These are phyloP conservation scores for Bombus superbus DNA, from an alignment of 1,140 invertebrate genomes.

Conservation along the genomic window DNA sequence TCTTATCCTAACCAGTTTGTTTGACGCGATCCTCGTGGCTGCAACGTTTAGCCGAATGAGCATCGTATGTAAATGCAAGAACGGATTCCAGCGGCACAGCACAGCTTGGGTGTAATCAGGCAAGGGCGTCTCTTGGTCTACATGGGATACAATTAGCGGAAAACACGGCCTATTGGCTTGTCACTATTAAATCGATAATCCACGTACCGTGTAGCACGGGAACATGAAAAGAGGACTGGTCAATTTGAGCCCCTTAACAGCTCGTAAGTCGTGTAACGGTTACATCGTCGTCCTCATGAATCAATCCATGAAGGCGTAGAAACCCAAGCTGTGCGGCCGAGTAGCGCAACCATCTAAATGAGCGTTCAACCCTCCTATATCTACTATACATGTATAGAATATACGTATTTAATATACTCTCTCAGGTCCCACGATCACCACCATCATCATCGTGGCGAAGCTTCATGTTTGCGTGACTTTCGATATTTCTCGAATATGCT, in stretches of 20 bases:
- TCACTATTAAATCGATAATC: slow-evolving; percentile 43
- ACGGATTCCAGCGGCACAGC: slow-evolving; percentile 28
- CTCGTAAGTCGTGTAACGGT: neutral
- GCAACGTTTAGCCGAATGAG: slow-evolving; percentile 46
- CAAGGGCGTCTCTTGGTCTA: slow-evolving; percentile 40
- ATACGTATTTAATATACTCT: neutral
- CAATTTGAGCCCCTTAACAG: slow-evolving; percentile 17
- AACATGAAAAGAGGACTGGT: slow-evolving; percentile 28
- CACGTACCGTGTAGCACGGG: slow-evolving; percentile 14
- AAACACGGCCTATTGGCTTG: slow-evolving; percentile 46
- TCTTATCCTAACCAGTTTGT: slow-evolving; percentile 9
- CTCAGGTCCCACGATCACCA: neutral
- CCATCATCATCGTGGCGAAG: neutral
- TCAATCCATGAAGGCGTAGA: slow-evolving; percentile 6
- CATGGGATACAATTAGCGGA: slow-evolving; percentile 46
- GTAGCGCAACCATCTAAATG: neutral
- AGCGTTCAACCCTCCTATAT: neutral
- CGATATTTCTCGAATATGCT: neutral
- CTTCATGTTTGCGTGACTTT: neutral
- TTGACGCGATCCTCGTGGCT: slow-evolving; percentile 10
- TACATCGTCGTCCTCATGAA: neutral
- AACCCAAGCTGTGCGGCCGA: neutral
- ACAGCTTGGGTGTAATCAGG: slow-evolving; percentile 34
- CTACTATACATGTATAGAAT: neutral
- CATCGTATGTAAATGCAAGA: slow-evolving; percentile 21